Base-by-base conservation (phyloP, 2,113 vertebrate genomes). In the Porphyrio hochstetteri region DNA sequence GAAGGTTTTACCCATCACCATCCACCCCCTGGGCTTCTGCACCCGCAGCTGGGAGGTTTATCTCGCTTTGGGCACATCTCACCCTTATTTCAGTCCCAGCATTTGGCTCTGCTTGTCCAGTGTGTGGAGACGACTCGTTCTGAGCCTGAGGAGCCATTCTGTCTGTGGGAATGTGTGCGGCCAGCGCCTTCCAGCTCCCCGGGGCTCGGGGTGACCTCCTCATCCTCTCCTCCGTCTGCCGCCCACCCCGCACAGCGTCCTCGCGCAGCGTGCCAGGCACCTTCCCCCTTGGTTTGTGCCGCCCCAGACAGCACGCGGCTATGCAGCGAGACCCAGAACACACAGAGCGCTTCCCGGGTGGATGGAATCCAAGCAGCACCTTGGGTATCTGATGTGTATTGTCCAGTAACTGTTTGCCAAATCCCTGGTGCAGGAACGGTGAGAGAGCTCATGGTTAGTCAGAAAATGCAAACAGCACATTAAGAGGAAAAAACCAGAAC, bases 381-480 rank as follows among this genome's bases (percentile, higher is more conserved):
- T 75, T 89, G 13, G 76, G 53, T 81, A 68, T 71, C 88, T 79
- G 11, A 5, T 31, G 36, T 89, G 92, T 82, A 57, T 91, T 91
- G 91, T 95, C 95, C 93, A 70, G 83, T 25, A 64, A 40, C 59
- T 81, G 64, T 93, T 95, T 90, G 83, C 86, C 89, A 64, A 91
- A 71, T 46, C 81, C 81, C 40, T 59, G 80, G 68, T 27, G 71
- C 46, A 50, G 82, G 86, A 93, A 40, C 57, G 53, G 4, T 64
- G 68, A 56, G 76, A 64, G 25, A 20, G 80, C 93, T 92, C 83
- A 21, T 6, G 18, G 53, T 67, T 70, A 33, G 70, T 82, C 53
- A 77, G 70, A 60, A 86, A 88, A 81, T 35, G 67, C 57, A 89
- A 96, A 84, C 90, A 95, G 31, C 20, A 23, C 48, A 20, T 23